phyloP scores from a whole-genome alignment of 2,888 invertebrate genomes.

The Prionchulus punctatus region DNA sequence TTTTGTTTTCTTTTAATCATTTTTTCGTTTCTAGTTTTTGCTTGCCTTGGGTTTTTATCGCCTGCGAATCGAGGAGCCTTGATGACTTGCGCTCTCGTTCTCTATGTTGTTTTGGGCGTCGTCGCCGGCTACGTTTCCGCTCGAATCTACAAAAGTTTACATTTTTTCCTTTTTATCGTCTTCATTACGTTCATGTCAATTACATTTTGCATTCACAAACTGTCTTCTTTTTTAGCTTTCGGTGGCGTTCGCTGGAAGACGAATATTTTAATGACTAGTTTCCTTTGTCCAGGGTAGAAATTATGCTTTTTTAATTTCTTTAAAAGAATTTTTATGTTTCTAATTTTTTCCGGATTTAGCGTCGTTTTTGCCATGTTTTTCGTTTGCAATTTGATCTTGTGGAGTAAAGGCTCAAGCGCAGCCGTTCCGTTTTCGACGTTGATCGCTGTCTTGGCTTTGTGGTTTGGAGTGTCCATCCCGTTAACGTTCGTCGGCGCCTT shows the following conservation, averaged over 20 bases:
- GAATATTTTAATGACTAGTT: conserved; percentile 84
- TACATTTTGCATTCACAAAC: neutral
- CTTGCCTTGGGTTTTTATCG: conserved; percentile 94
- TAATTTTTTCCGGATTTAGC: conserved; percentile 41
- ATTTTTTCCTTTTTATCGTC: neutral
- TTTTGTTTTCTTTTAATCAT: neutral
- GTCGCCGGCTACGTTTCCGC: conserved; percentile 94
- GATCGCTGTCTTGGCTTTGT: conserved; percentile 75
- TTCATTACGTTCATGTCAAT: neutral
- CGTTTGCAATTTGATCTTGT: conserved; percentile 82
- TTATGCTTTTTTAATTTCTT: neutral
- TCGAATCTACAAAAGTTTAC: conserved; percentile 74
- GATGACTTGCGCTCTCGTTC: conserved; percentile 92
- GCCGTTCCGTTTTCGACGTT: conserved; percentile 93
- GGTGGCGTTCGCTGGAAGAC: conserved; percentile 98
- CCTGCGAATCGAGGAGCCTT: conserved; percentile 94
- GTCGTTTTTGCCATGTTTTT: conserved; percentile 93
- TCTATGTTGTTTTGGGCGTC: conserved; percentile 89
- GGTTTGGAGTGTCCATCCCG: conserved; percentile 97
- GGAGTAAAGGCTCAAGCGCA: conserved; percentile 87
- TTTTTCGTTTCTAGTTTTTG: conserved; percentile 53
- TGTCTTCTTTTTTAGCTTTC: conserved; percentile 43
- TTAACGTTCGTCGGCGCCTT: conserved; percentile 93
- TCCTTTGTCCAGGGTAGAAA: conserved; percentile 82
- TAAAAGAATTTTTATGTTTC: neutral